A percentile compares a stretch with the other conserved stretches of the same genome.
Conservation (phyloP, 2,113 vertebrate species). For the Brachyhypopomus occidentalis region DNA sequence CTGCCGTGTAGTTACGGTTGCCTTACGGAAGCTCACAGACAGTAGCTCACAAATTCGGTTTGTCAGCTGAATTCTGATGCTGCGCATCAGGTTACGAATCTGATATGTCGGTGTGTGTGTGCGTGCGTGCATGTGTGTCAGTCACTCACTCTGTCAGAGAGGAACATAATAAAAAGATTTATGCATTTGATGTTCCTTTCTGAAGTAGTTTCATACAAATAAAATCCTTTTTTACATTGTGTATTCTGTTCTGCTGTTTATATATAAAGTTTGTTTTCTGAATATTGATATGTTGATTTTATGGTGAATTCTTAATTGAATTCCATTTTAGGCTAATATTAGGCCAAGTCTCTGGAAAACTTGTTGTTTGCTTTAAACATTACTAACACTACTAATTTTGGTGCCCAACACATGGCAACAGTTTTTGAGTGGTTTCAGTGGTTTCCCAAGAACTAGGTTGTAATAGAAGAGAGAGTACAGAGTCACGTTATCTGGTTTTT, state of each 20-base stretch:
- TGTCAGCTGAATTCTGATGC: neutral
- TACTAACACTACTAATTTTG: too few relatives aligned
- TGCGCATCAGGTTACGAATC: neutral
- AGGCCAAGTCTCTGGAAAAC: too few relatives aligned
- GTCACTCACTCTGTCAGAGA: neutral
- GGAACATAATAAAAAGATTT: neutral
- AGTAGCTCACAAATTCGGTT: neutral
- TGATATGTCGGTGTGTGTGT: neutral
- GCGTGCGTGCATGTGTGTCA: too few relatives aligned
- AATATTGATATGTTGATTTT: too few relatives aligned
- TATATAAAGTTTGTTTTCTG: neutral
- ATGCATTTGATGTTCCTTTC: neutral
- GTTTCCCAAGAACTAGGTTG: neutral
- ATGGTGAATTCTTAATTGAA: too few relatives aligned
- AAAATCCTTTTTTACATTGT: conserved; percentile 19
- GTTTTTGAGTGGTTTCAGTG: neutral
- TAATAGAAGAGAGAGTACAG: neutral
- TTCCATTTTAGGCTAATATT: too few relatives aligned
- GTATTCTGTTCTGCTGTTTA: conserved; percentile 5
- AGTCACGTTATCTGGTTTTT: conserved; percentile 4
- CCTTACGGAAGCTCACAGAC: neutral
- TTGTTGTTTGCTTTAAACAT: too few relatives aligned
- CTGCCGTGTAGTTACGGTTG: neutral
- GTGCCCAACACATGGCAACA: neutral
- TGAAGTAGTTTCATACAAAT: conserved; percentile 12